phyloP scores from a whole-genome alignment of 2,888 invertebrate species.

The Apomyelois bistriatella region DNA sequence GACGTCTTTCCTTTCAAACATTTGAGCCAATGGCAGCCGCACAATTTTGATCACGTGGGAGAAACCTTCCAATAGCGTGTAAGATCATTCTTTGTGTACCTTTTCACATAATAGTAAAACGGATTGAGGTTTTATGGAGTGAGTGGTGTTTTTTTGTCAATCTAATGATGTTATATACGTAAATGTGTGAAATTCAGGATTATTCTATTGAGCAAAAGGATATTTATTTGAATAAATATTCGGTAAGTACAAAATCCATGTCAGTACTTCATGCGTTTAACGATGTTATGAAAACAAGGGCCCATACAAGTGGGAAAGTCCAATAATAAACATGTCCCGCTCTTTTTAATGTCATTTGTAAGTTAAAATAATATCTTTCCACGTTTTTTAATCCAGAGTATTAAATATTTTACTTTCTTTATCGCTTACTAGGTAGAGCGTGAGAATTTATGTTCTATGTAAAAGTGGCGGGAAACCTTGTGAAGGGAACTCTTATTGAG shows the following conservation, averaged over 20 bases:
- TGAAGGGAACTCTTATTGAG: background rate
- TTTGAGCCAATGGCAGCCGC: constrained; percentile 60
- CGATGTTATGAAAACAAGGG: constrained; percentile 50
- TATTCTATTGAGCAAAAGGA: constrained; percentile 84
- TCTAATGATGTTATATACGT: constrained; percentile 73
- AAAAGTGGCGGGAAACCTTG: constrained; percentile 18
- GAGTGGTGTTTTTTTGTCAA: constrained; percentile 78
- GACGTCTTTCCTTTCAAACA: constrained; percentile 44
- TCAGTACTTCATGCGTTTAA: constrained; percentile 24
- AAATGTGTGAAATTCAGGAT: constrained; percentile 86
- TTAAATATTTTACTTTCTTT: background rate
- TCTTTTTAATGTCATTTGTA: constrained; percentile 72
- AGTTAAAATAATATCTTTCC: background rate
- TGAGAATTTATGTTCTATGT: background rate
- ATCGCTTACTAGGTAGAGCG: too few species aligned
- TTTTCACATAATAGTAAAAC: constrained; percentile 76
- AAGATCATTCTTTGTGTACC: constrained; percentile 78
- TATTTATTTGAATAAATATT: constrained; percentile 83
- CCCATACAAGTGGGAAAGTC: constrained; percentile 63
- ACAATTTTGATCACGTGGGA: constrained; percentile 73
- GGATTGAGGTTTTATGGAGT: constrained; percentile 76
- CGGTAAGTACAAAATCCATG: constrained; percentile 77
- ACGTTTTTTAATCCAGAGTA: background rate
- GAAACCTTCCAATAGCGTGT: constrained; percentile 64
- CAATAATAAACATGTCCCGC: constrained; percentile 68